Evolutionary conservation across 2,888 invertebrate genomes (phyloP), one percentile per base, ranked within the genome.

Genomic region (Cynaeus angustus): DNA sequence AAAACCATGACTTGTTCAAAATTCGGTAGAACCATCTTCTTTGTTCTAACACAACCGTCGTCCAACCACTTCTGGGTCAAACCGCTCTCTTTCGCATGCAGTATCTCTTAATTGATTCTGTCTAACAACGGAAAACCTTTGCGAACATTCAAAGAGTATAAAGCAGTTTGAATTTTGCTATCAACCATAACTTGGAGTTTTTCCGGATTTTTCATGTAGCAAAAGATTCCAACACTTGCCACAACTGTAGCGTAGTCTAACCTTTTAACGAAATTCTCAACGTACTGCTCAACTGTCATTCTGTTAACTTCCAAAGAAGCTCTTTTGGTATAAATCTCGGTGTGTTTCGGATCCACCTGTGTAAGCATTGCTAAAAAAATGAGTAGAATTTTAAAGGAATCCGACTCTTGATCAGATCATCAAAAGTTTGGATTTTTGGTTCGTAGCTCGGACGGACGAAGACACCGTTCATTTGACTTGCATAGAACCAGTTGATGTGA

Each of bases 101-200:
- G 26, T 9, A 52, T 52, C n/a, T 13, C 13, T 1, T 0, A 7
- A 2, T 52, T 52, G 7, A 52, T 28, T 10, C 30, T 30, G 10
- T 52, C 52, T 4, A 52, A 12, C 1, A 30, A 30, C 0, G 50
- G 50, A 30, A 50, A 50, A 0, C 50, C 50, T 50, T 50, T 50
- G 10, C 28, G 28, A n/a, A 50, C 9, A n/a, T 41, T 5, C 12
- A 41, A 41, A 12, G n/a, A 38, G 10, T 38, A 10, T 0, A 38
- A 7, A 3, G 9, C n/a, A 3, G 10, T 3, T 0, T 4, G 1
- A 6, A 41, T 2, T 6, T 41, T n/a, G 41, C 10, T 6, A 10
- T 10, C 2, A 6, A 12, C 12, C 12, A 41, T 2, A 3, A n/a
- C 6, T n/a, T 13, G 41, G n/a, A 41, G 41, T 10, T 41, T 1